Conservation (phyloP, 2,797 vertebrate species). For the Lophotriccus pileatus region DNA sequence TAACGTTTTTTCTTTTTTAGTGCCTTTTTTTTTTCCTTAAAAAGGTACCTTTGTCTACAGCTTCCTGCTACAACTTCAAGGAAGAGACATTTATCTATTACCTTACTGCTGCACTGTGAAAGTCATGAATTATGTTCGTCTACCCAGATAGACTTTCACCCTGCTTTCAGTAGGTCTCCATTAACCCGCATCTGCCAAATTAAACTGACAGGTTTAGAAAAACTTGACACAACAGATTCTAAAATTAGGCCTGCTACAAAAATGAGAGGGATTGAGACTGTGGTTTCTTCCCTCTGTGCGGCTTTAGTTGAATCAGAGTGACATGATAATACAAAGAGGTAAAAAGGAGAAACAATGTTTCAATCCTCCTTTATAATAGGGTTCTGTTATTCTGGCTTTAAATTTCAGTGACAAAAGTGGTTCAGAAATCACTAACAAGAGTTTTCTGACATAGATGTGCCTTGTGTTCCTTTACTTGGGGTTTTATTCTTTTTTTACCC, state of each 20-base stretch:
- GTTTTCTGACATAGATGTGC: conserved; percentile 38
- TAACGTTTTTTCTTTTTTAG: conserved; percentile 19
- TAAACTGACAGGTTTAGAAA: conserved; percentile 66
- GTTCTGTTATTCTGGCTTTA: conserved; percentile 57
- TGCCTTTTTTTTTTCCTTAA: neutral
- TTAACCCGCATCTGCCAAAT: conserved; percentile 57
- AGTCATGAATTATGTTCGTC: conserved; percentile 33
- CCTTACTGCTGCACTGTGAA: conserved; percentile 3
- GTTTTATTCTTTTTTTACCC: neutral
- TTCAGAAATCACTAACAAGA: conserved; percentile 55
- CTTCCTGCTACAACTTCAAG: conserved; percentile 48
- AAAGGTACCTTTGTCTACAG: conserved; percentile 40
- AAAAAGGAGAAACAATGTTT: conserved; percentile 58
- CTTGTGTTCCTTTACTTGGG: conserved; percentile 14
- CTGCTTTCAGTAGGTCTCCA: conserved; percentile 42
- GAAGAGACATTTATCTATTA: conserved; percentile 39
- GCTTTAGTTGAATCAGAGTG: conserved; percentile 57
- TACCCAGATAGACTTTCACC: conserved; percentile 4
- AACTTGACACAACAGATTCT: conserved; percentile 64
- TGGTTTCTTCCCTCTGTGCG: conserved; percentile 46
- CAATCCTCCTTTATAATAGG: conserved; percentile 37
- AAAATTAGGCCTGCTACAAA: conserved; percentile 60
- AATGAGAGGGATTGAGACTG: conserved; percentile 38
- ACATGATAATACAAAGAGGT: conserved; percentile 46
- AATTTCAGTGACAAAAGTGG: conserved; percentile 41